These are phyloP conservation scores for Phragmatobia fuliginosa DNA, from an alignment of 2,888 invertebrate species.

Conservation along the genomic window DNA sequence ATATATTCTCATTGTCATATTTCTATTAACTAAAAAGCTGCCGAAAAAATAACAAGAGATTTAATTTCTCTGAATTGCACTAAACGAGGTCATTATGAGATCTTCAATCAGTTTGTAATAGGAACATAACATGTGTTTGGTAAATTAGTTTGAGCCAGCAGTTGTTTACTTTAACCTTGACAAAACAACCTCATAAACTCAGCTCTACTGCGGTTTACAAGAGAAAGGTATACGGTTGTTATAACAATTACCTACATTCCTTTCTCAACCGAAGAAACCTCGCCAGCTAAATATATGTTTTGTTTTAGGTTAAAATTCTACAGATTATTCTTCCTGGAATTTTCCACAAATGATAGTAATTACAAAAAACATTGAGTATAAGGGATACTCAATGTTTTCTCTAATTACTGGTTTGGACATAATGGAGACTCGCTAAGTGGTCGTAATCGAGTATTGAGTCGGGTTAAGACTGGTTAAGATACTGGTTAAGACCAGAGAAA, in stretches of 20 bases:
- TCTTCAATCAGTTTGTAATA: no score
- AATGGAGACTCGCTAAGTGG: not conserved
- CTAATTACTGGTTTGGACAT: not conserved
- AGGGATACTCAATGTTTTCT: not conserved
- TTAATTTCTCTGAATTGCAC: no score
- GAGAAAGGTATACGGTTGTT: not conserved
- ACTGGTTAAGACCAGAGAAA: no score
- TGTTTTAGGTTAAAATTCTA: not conserved
- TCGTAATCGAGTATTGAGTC: not conserved
- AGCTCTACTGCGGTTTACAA: not conserved
- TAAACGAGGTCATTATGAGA: no score
- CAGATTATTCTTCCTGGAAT: not conserved
- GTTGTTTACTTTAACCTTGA: no score
- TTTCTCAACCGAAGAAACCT: not conserved
- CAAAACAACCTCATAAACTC: not conserved
- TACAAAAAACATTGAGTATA: no score
- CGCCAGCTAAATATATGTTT: not conserved
- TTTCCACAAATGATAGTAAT: no score
- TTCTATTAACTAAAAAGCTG: no score
- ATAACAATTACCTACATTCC: constrained; percentile 1
- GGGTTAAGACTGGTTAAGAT: no score
- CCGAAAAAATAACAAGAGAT: no score
- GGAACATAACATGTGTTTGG: no score
- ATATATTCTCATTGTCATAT: not conserved
- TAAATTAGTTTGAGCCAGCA: no score